Evolutionary conservation across 2,113 vertebrate genomes (phyloP).

Genomic region (Scortum barcoo): DNA sequence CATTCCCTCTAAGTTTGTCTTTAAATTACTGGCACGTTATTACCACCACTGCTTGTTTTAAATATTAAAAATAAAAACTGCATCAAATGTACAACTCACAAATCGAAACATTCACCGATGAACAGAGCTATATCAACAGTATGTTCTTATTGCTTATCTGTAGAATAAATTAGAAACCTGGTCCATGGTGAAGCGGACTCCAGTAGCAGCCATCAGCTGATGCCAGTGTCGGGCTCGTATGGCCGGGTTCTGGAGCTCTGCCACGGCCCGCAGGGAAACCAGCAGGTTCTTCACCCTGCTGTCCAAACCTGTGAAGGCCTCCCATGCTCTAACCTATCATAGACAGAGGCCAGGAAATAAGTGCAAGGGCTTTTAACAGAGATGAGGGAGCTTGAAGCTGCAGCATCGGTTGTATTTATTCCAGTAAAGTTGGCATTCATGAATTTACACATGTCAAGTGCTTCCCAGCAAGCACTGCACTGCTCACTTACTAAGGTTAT

Average conservation of each 20-base stretch:
- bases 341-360: constrained; percentile 28
- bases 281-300: constrained; percentile 89
- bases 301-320: constrained; percentile 91
- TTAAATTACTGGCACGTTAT: constrained; percentile 1
- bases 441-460: not conserved
- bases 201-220: constrained; percentile 91
- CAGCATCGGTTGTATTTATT: not conserved
- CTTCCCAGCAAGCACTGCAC: not conserved
- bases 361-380: not conserved
- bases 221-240: constrained; percentile 93
- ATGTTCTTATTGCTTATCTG: not conserved
- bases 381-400: not conserved
- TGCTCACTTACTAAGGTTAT: not conserved
- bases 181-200: constrained; percentile 89
- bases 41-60: not conserved
- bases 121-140: not conserved
- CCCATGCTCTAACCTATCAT: constrained; percentile 86
- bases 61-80: not conserved
- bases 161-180: constrained; percentile 57
- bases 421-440: not conserved
- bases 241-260: constrained; percentile 93
- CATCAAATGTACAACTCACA: not conserved
- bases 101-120: not conserved
- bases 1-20: not conserved
- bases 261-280: constrained; percentile 89